phyloP scores from a whole-genome alignment of 2,888 invertebrate species.

The Zygogramma bicolorata region DNA sequence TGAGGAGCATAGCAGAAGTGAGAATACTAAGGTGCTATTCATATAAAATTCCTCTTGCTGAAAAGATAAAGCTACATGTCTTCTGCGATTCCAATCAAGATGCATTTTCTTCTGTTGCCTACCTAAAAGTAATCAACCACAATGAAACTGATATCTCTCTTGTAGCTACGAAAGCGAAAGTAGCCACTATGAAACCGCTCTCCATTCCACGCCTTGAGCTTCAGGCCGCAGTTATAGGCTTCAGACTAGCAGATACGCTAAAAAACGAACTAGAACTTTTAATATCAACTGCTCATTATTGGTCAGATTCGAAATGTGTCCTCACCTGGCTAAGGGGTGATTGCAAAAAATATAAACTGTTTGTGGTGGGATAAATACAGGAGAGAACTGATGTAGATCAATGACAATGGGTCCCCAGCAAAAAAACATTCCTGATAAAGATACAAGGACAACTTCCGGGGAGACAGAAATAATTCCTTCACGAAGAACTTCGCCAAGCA shows the following conservation, averaged over 20 bases:
- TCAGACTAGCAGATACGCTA: neutral
- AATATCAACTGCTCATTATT: neutral
- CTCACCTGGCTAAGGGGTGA: neutral
- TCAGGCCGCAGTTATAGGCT: too few relatives aligned
- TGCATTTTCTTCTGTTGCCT: too few relatives aligned
- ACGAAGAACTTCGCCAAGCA: neutral
- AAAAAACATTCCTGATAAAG: constrained; percentile 5
- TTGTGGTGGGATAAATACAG: neutral
- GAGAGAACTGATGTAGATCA: neutral
- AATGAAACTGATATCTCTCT: neutral
- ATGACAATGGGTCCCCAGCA: neutral
- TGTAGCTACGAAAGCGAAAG: neutral
- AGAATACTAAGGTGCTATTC: constrained; percentile 3
- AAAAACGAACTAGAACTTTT: neutral
- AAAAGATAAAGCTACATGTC: neutral
- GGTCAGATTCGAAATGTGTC: neutral
- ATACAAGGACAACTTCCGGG: neutral
- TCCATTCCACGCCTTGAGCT: constrained; percentile 3
- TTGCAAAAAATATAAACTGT: neutral
- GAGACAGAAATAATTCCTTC: neutral
- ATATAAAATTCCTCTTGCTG: neutral
- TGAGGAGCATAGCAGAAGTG: neutral
- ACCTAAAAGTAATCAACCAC: neutral
- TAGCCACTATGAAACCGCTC: neutral
- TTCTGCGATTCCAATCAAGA: too few relatives aligned